Evolutionary conservation across 2,888 invertebrate species (phyloP).

Genomic region (Brachypterus glaber): DNA sequence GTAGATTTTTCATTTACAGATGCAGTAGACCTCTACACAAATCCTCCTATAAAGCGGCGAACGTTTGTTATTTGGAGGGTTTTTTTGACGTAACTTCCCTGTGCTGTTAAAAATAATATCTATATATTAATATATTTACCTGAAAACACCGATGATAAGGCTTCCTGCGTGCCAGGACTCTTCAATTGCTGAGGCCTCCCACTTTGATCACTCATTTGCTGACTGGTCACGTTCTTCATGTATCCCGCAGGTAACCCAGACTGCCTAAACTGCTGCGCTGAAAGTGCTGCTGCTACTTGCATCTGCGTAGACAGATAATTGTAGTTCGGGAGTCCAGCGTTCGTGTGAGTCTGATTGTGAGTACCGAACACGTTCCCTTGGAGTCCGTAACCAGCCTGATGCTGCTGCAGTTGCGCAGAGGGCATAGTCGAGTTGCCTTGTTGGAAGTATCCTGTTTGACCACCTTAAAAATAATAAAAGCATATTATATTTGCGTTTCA

Average conservation of each 20-base stretch:
- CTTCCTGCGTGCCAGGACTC: slow-evolving; percentile 46
- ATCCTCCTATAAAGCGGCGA: too few relatives aligned
- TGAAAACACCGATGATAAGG: slow-evolving; percentile 46
- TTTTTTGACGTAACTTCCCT: too few relatives aligned
- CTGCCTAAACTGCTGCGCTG: slow-evolving; percentile 55
- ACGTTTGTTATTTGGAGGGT: too few relatives aligned
- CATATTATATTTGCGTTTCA: too few relatives aligned
- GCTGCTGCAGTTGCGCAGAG: slow-evolving; percentile 39
- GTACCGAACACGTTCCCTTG: slow-evolving; percentile 44
- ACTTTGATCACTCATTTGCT: slow-evolving; percentile 33
- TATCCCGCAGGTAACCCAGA: slow-evolving; percentile 43
- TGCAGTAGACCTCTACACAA: too few relatives aligned
- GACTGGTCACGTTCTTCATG: slow-evolving; percentile 33
- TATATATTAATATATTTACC: not conserved
- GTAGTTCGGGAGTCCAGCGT: slow-evolving; percentile 46
- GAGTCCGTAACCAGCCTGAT: slow-evolving; percentile 41
- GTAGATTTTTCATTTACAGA: too few relatives aligned
- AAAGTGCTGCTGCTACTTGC: slow-evolving; percentile 51
- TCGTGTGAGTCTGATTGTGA: slow-evolving; percentile 40
- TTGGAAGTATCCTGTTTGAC: slow-evolving; percentile 44
- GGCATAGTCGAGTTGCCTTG: slow-evolving; percentile 41
- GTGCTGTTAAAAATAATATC: too few relatives aligned
- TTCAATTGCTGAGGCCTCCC: slow-evolving; percentile 47
- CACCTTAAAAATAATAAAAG: slow-evolving; percentile 34
- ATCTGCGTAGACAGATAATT: slow-evolving; percentile 53